phyloP scores from a whole-genome alignment of 2,888 invertebrate species.

The Tridacna crocea region DNA sequence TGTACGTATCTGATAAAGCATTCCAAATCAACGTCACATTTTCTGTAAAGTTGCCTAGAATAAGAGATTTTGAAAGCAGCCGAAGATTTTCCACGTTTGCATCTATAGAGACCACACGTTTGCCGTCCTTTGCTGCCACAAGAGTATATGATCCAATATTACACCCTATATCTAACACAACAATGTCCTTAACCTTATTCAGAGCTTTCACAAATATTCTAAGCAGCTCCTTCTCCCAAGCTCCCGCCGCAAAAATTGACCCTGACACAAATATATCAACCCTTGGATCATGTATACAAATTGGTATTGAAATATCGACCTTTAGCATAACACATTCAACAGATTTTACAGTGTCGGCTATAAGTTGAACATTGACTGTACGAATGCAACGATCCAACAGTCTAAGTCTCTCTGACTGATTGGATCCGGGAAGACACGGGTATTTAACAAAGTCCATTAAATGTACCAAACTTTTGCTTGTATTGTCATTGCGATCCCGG shows the following conservation, averaged over 20 bases:
- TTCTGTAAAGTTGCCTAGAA: constrained; percentile 45
- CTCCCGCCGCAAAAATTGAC: constrained; percentile 48
- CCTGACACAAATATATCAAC: constrained; percentile 64
- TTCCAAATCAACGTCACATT: constrained; percentile 68
- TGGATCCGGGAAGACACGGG: too few relatives aligned
- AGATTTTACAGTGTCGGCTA: too few relatives aligned
- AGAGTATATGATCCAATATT: constrained; percentile 70
- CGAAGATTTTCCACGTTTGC: constrained; percentile 56
- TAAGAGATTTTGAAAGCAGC: constrained; percentile 61
- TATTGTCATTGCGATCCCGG: too few relatives aligned
- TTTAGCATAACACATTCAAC: too few relatives aligned
- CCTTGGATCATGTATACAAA: constrained; percentile 62
- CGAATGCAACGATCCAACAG: constrained; percentile 25
- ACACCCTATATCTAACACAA: constrained; percentile 68
- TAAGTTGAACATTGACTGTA: too few relatives aligned
- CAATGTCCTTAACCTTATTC: constrained; percentile 43
- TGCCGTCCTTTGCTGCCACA: constrained; percentile 61
- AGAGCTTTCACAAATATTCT: constrained; percentile 56
- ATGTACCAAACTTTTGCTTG: too few relatives aligned
- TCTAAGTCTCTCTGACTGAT: too few relatives aligned
- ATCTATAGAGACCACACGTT: constrained; percentile 65
- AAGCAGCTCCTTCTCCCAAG: constrained; percentile 68
- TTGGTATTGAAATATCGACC: too few relatives aligned
- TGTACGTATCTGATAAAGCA: constrained; percentile 66
- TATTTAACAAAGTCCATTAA: too few relatives aligned